Percentiles rank a stretch among this genome's conserved stretches.
phyloP scores from a whole-genome alignment of 2,113 vertebrate genomes.

The Petrocephalus zakoni region DNA sequence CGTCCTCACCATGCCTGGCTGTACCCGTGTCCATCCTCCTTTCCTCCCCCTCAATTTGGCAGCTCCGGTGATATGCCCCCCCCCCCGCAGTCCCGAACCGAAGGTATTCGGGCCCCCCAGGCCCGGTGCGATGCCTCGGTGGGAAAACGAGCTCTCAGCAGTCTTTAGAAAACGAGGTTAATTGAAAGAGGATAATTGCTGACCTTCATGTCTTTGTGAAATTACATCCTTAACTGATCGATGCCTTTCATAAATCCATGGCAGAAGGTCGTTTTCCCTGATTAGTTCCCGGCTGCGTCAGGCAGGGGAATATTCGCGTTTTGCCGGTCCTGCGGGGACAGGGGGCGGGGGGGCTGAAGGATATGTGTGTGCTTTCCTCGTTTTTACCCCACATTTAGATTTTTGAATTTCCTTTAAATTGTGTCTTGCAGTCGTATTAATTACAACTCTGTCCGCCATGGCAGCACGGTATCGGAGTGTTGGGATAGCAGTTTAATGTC shows the following conservation, averaged over 20 bases:
- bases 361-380: not conserved
- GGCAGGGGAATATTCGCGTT: slow-evolving; percentile 19
- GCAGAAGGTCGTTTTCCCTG: slow-evolving; percentile 57
- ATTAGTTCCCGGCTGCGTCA: slow-evolving; percentile 34
- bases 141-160: slow-evolving; percentile 59
- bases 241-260: slow-evolving; percentile 64
- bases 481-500: not conserved
- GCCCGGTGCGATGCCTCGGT: slow-evolving; percentile 39
- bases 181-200: slow-evolving; percentile 66
- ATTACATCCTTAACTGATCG: slow-evolving; percentile 67
- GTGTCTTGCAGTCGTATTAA: not conserved
- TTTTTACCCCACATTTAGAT: not conserved
- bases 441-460: not conserved
- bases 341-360: slow-evolving; percentile 12
- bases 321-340: slow-evolving; percentile 39
- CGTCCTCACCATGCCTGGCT: not conserved
- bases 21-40: not conserved
- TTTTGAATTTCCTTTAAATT: not conserved
- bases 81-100: slow-evolving; percentile 41
- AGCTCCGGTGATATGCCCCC: slow-evolving; percentile 36
- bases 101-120: slow-evolving; percentile 38
- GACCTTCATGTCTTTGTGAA: slow-evolving; percentile 61
- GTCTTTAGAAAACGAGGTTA: slow-evolving; percentile 63
- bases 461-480: not conserved
- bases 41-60: slow-evolving; percentile 26